Base-by-base conservation (phyloP, 2,797 vertebrate species). In the Pangasius sanitwongsei region DNA sequence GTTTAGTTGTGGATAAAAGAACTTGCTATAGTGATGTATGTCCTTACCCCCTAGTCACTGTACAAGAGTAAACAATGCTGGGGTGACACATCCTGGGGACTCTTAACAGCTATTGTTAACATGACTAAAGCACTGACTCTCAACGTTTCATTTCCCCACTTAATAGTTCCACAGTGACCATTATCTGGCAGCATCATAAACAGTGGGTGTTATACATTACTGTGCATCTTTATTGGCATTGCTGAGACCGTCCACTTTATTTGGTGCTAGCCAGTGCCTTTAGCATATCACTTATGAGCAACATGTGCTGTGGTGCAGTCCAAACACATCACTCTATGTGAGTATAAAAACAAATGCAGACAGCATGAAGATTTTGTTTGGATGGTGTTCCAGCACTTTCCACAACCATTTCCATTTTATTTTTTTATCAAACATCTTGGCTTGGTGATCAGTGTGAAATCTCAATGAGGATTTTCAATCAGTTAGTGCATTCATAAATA, bases 381-480 rank as follows among this genome's bases (percentile, higher is more conserved):
- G 18, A 50, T 67, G 63, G 31, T 18, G 16, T 86, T 63, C 13
- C 13, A 37, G 23, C 23, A 74, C 12, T 28, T 41, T 78, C 28
- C 25, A 77, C 5, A 44, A 11, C 70, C 1, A 4, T 44, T 44
- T 44, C 37, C 11, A 23, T 57, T 59, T 41, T 48, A 48, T 1
- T 61, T 44, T 69, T 9, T 63, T 70, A 15, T 69, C n/a, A 74
- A 7, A 61, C 57, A 44, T 75, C 53, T 34, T 57, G 23, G 25
- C 37, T 34, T 67, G 44, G 67, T 65, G 23, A 37, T 63, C 34
- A n/a, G 57, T 75, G 86, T 81, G 75, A 67, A 44, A 74, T 59
- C 18, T 41, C 23, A 44, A 12, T n/a, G 53, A 74, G 59, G 69
- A 74, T 74, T 55, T 67, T 23, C 55, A 77, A 28, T 12, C 25